These are phyloP conservation scores for Turdus rufiventris DNA, from an alignment of 2,113 vertebrate species.

Conservation along the genomic window DNA sequence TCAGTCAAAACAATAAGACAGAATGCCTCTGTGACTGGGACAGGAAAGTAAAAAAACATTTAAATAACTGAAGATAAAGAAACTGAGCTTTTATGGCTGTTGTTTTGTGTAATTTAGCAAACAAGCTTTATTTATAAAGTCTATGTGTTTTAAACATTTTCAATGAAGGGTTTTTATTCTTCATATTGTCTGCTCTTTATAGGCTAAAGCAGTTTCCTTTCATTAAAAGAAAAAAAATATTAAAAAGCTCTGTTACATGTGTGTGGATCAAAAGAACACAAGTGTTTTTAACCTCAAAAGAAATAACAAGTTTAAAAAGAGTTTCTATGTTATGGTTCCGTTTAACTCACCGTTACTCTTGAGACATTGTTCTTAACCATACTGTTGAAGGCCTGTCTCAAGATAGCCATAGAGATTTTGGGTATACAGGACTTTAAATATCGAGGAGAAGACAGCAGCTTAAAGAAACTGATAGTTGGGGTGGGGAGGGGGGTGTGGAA, in stretches of 20 bases:
- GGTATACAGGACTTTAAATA: not conserved
- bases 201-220: not conserved
- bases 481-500: accelerated
- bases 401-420: not conserved
- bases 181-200: not conserved
- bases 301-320: not conserved
- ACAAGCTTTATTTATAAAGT: not conserved
- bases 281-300: not conserved
- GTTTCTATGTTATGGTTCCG: accelerated
- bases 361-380: not conserved
- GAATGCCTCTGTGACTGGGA: not conserved
- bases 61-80: not conserved
- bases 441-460: too few relatives aligned
- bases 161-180: not conserved
- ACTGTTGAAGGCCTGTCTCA: not conserved
- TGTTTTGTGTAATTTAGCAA: not conserved
- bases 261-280: not conserved
- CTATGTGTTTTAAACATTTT: not conserved
- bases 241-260: not conserved
- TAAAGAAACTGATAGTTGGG: not conserved
- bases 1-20: not conserved
- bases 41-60: not conserved
- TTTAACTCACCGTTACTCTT: not conserved
- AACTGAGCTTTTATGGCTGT: not conserved
- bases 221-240: not conserved